These are phyloP conservation scores for Patella pellucida DNA, from an alignment of 2,888 invertebrate species.

Conservation along the genomic window DNA sequence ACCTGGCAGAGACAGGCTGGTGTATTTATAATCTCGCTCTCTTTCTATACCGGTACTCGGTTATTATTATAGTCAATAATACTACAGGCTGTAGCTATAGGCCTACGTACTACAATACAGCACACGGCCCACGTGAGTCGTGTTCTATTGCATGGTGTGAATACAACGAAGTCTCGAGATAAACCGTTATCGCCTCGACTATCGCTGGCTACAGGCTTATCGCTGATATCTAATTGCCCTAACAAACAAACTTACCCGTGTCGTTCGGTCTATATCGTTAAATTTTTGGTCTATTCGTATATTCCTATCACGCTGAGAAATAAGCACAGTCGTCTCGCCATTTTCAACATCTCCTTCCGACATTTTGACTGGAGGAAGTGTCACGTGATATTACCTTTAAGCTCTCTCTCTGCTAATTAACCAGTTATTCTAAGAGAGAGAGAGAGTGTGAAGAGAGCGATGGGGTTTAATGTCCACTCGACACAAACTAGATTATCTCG, in stretches of 20 bases:
- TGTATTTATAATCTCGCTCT: no score
- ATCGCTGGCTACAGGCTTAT: not conserved
- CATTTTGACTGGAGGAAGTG: constrained; percentile 53
- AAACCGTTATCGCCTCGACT: not conserved
- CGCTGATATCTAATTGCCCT: not conserved
- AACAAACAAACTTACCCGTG: constrained; percentile 46
- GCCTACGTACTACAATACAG: no score
- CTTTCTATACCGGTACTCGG: no score
- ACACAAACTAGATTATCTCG: no score
- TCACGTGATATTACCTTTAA: constrained; percentile 48
- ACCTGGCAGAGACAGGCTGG: no score
- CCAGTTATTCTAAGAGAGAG: no score
- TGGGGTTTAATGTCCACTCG: no score
- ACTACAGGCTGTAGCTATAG: no score
- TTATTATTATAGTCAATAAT: no score
- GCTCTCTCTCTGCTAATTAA: constrained; percentile 20
- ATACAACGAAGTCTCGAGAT: not conserved
- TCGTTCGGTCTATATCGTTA: constrained; percentile 56
- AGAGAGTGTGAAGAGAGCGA: no score
- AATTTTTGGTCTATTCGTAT: constrained; percentile 51
- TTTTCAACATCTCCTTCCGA: constrained; percentile 56
- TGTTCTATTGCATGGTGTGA: not conserved
- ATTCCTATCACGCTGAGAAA: constrained; percentile 48
- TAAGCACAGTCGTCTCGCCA: constrained; percentile 43
- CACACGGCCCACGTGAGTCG: not conserved